Conservation (phyloP, 2,113 vertebrate species). For the Bagarius yarrelli region DNA sequence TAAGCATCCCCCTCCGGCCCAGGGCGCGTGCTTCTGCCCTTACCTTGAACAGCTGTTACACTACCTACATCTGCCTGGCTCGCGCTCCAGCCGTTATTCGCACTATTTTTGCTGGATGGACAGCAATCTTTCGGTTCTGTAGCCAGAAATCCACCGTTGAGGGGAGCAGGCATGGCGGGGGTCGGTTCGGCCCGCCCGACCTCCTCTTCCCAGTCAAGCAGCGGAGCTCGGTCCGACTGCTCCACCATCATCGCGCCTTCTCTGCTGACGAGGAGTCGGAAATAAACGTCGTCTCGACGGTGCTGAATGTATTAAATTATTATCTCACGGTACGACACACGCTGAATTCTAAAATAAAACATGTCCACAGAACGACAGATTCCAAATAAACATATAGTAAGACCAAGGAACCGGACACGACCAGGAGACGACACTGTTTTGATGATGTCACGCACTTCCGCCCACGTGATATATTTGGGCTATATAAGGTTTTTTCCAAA, state of each 20-base stretch:
- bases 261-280: neutral
- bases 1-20: conserved; percentile 54
- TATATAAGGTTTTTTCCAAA: neutral
- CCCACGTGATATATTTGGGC: conserved; percentile 63
- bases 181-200: conserved; percentile 74
- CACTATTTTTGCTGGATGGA: conserved; percentile 44
- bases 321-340: neutral
- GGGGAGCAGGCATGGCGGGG: conserved; percentile 55
- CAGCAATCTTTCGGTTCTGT: conserved; percentile 55
- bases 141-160: conserved; percentile 51
- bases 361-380: neutral
- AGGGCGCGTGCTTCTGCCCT: conserved; percentile 47
- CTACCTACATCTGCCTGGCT: conserved; percentile 43
- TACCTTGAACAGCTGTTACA: conserved; percentile 59
- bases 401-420: conserved; percentile 17
- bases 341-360: neutral
- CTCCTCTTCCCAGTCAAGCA: conserved; percentile 92
- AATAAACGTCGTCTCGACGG: neutral
- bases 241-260: conserved; percentile 75
- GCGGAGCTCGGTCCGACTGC: conserved; percentile 86
- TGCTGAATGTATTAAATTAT: neutral
- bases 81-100: conserved; percentile 58
- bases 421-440: conserved; percentile 64
- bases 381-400: neutral
- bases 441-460: conserved; percentile 75